Percentiles rank a stretch among this genome's conserved stretches.
phyloP scores from a whole-genome alignment of 2,888 invertebrate species.

The Dilophus febrilis region DNA sequence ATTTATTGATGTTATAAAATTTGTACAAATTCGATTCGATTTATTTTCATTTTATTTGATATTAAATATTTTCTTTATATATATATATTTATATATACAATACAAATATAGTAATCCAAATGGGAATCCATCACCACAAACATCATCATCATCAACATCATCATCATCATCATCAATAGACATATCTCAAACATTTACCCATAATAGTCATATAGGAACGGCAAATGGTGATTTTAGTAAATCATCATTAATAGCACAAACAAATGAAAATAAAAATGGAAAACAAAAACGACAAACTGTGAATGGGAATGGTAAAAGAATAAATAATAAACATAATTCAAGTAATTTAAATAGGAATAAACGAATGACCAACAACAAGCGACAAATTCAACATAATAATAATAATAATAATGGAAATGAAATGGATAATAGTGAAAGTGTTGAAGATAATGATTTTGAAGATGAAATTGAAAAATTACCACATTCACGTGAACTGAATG shows the following conservation, averaged over 20 bases:
- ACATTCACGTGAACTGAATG: too few relatives aligned
- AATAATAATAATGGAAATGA: conserved; percentile 3
- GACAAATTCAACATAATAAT: conserved; percentile 2
- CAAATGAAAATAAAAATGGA: not conserved
- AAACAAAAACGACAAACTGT: not conserved
- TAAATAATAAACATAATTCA: not conserved
- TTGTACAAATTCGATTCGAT: too few relatives aligned
- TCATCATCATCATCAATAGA: conserved; percentile 19
- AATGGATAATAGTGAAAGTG: conserved; percentile 2
- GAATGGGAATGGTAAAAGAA: not conserved
- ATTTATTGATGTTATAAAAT: too few relatives aligned
- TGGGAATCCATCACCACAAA: conserved; percentile 14
- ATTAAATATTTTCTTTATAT: too few relatives aligned
- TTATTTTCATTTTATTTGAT: too few relatives aligned
- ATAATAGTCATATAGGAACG: conserved; percentile 5
- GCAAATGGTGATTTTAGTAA: not conserved
- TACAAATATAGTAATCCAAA: conserved; percentile 12
- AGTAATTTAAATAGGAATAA: not conserved
- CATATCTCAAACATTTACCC: conserved; percentile 11
- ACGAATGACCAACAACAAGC: not conserved
- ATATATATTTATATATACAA: too few relatives aligned
- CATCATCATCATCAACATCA: conserved; percentile 20
- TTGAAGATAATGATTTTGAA: conserved; percentile 9
- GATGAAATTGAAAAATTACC: too few relatives aligned
- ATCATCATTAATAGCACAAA: too few relatives aligned